Base-by-base conservation (phyloP, 1,140 invertebrate genomes). In the Drosophila burlai region DNA sequence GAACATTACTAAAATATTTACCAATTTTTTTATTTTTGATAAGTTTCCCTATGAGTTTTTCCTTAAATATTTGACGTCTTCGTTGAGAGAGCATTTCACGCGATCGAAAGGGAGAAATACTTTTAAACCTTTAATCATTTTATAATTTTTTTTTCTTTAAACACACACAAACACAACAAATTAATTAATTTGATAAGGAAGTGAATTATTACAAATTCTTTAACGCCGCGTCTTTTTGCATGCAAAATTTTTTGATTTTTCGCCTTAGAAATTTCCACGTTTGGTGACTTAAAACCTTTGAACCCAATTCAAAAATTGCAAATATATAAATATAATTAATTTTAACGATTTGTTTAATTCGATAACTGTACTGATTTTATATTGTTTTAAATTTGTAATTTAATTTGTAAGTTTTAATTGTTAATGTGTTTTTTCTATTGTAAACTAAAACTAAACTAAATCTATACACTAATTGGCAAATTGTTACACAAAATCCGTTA, bases 351-450 rank as follows among this genome's bases (percentile, higher is more conserved):
- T 87, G 84, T 87, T 87, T 87, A 89, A 89, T 89, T 84, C 80
- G 84, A 87, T 89, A 76, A 83, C 67, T 87, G 84, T 87, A 87
- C 84, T 87, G 84, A 87, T 87, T 87, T 87, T 89, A 83, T 89
- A 84, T 91, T 91, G 79, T 87, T 83, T 87, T 84, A 81, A 86
- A 91, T 89, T 91, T 82, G 69, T 87, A 91, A 91, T 79, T 80
- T 78, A 83, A 81, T 76, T 84, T 90, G 52, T 87, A 87, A 87
- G 84, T 76, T 80, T 89, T 87, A 81, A 89, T 87, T 87, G 84
- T 87, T 87, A 87, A 87, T 87, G 85, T 87, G 81, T 87, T 84
- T 89, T 86, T 79, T 80, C 77, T 78, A 87, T 90, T 87, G 84
- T 87, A 87, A 87, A 87, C 84, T 89, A 80, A 79, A 69, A 82